phyloP scores from a whole-genome alignment of 2,797 vertebrate species.

The Semaprochilodus insignis region DNA sequence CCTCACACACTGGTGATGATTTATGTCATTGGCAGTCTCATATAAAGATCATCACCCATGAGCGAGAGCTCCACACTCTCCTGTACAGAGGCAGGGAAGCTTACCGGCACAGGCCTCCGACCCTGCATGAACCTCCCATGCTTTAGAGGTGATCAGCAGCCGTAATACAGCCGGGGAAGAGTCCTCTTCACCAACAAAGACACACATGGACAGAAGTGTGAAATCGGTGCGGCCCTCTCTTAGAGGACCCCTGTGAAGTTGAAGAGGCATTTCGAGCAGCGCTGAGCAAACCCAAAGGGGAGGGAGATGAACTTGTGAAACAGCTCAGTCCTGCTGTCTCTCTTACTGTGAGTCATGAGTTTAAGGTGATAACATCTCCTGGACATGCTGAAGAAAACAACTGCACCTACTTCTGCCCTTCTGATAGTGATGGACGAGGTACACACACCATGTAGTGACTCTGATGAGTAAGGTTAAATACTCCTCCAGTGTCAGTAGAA shows the following conservation, averaged over 20 bases:
- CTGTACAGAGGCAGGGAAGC: neutral
- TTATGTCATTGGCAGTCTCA: constrained; percentile 1
- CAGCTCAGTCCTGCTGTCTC: neutral
- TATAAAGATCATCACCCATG: neutral
- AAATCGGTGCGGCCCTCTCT: constrained; percentile 17
- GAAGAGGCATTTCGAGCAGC: constrained; percentile 5
- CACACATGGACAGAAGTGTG: neutral
- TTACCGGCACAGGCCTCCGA: neutral
- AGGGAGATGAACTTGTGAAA: neutral
- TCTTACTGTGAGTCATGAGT: neutral
- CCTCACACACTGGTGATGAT: neutral
- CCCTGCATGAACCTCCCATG: neutral
- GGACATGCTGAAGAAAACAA: neutral
- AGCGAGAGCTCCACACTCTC: constrained; percentile 16
- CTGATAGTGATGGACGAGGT: too few species aligned
- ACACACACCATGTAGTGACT: too few species aligned
- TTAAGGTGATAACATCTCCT: neutral
- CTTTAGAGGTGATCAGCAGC: constrained; percentile 3
- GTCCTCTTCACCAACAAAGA: neutral
- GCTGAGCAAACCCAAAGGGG: constrained; percentile 1
- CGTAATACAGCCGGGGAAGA: neutral
- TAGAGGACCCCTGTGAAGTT: constrained; percentile 25
- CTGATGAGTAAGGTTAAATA: too few species aligned
- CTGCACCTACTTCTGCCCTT: too few species aligned
- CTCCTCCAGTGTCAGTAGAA: too few species aligned